These are phyloP conservation scores for Podarcis cretensis DNA, from an alignment of 2,113 vertebrate species.

Conservation along the genomic window DNA sequence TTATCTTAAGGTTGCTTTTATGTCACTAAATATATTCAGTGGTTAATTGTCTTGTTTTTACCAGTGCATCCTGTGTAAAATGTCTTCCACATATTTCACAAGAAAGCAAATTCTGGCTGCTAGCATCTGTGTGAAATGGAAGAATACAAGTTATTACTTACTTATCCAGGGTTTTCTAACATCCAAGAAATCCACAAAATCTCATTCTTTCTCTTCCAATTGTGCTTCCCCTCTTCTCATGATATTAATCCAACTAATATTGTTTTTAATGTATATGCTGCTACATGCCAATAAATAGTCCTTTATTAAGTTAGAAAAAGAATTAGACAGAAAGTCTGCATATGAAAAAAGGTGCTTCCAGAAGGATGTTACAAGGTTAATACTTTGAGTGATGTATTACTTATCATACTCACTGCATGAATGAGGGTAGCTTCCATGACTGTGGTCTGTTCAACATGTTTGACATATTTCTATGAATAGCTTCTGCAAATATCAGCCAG, in stretches of 20 bases:
- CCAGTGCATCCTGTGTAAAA: constrained; percentile 70
- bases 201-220: no score
- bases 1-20: constrained; percentile 47
- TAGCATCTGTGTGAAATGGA: constrained; percentile 62
- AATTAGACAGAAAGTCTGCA: neutral
- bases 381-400: neutral
- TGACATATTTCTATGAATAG: neutral
- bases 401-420: neutral
- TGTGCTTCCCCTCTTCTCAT: neutral
- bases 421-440: neutral
- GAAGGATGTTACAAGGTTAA: neutral
- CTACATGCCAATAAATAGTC: neutral
- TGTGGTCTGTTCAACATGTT: neutral
- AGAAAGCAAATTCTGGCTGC: constrained; percentile 57
- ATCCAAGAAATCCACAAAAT: neutral
- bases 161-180: constrained; percentile 25
- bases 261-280: no score
- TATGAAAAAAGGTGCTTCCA: neutral
- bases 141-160: constrained; percentile 54
- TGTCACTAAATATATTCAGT: constrained; percentile 54
- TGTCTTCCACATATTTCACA: constrained; percentile 70
- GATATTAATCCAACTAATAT: neutral
- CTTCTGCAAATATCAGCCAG: neutral
- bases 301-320: neutral
- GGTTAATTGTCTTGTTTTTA: constrained; percentile 64